Evolutionary conservation across 2,888 invertebrate genomes (phyloP), one percentile per base, ranked within the genome.

Genomic region (Nebria brevicollis): DNA sequence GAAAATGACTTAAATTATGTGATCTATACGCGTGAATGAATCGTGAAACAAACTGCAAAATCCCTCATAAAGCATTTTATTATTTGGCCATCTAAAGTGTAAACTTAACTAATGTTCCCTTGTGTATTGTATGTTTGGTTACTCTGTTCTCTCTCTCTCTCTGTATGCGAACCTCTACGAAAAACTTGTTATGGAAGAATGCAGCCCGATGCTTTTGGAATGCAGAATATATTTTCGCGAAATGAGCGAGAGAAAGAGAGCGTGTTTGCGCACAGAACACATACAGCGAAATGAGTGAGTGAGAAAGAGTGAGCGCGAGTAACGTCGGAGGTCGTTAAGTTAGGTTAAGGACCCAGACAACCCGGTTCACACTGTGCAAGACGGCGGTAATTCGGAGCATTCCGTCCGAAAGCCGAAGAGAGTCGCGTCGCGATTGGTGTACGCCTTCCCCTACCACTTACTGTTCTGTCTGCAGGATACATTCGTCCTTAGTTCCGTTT

Each of bases 261-360:
- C 68, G 76, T 42, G 65, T 66, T 75, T 64, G 20, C 54, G 54
- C 54, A 54, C 54, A 54, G 7, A 54, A 54, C 54, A 54, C 7
- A 54, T 54, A 54, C 25, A 75, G 41, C 75, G 42, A 66, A 80
- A 72, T 77, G 77, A 66, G 70, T 77, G 81, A 72, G 82, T 66
- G 82, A 85, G 82, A 82, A 81, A 82, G 77, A 85, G 82, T 82
- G 83, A 83, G 85, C 85, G 81, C 82, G 81, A 82, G 77, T 83
- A 75, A 82, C 83, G 82, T 82, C 82, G 82, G 83, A 82, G 87
- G 88, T 87, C 88, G 88, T 89, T 89, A 88, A 87, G 88, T 89
- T 89, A 88, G 89, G 89, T 89, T 89, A 89, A 89, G 89, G 89
- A 89, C 89, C 89, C 89, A 89, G 89, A 89, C 89, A 86, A 85